phyloP scores from a whole-genome alignment of 2,888 invertebrate genomes.

The Harpalus rubripes region DNA sequence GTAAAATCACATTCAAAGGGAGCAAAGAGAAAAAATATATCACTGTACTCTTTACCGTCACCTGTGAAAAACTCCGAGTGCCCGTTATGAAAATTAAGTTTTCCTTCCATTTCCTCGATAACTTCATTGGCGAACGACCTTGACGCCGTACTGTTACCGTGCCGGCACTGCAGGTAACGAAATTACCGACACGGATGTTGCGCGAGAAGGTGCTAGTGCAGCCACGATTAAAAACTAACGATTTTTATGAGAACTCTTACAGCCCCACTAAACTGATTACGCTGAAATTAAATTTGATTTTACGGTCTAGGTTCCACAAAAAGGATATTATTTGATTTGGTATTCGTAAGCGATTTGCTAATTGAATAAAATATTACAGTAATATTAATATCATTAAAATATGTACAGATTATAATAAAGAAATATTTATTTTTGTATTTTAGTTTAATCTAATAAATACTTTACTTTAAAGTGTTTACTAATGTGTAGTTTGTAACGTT shows the following conservation, averaged over 20 bases:
- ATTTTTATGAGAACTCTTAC: constrained; percentile 12
- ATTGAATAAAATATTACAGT: background rate
- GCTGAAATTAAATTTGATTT: constrained; percentile 15
- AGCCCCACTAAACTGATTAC: constrained; percentile 16
- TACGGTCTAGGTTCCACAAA: background rate
- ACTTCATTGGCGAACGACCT: constrained; percentile 13
- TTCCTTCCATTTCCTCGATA: constrained; percentile 20
- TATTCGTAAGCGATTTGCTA: background rate
- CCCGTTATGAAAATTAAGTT: constrained; percentile 26
- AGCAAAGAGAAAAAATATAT: constrained; percentile 8
- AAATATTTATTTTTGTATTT: too few relatives aligned
- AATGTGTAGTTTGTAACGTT: too few relatives aligned
- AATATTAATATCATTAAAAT: background rate
- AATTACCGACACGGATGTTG: constrained; percentile 9
- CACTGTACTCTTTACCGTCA: background rate
- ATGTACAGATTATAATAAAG: too few relatives aligned
- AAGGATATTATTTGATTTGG: constrained; percentile 4
- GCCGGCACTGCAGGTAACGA: background rate
- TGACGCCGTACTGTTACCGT: background rate
- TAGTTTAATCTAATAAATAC: too few relatives aligned
- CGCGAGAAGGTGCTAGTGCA: background rate
- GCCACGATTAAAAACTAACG: constrained; percentile 20
- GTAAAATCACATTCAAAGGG: constrained; percentile 13
- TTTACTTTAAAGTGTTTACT: too few relatives aligned
- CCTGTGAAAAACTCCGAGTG: constrained; percentile 1